Evolutionary conservation across 2,888 invertebrate genomes (phyloP), one percentile per base, ranked within the genome.

Genomic region (Cancer borealis): DNA sequence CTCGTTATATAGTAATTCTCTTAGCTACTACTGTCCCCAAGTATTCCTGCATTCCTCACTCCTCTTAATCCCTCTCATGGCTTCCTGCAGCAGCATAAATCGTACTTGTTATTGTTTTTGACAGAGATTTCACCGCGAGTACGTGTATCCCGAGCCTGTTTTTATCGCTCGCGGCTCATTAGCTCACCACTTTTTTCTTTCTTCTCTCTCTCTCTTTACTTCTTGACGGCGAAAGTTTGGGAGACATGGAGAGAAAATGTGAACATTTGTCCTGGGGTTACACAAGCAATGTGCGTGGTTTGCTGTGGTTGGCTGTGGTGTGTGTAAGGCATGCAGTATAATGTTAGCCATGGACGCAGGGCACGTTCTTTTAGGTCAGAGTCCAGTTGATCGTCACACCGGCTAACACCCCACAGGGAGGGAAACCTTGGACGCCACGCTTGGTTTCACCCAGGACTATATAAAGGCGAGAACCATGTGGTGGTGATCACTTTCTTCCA

Each of bases 391-490:
- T 10, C 10, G 46, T 21, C 46, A 88, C 46, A n/a, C 30, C 46
- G 8, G 88, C 88, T 26, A 88, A 10, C 17, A n/a, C 88, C 88
- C 49, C 47, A 46, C 47, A n/a, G 88, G 47, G 46, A 49, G 88
- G 46, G 47, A 88, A 88, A 88, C 45, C 46, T n/a, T 14, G 30
- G 79, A 79, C 79, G 79, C 79, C 30, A 26, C 79, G 79, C 12
- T 21, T 26, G 79, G 12, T 79, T 79, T 79, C 79, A 30, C 79
- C 79, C 14, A 30, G 30, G 30, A 79, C 79, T 79, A 79, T 79
- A 79, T 79, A 79, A 79, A 30, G 79, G 30, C 26, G 30, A 79
- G 79, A 12, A 30, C 30, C 79, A 26, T 14, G 12, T 79, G 10
- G 2, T 8, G 6, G 30, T 30, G 79, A 26, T 79, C 30, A 26